phyloP scores from a whole-genome alignment of 2,113 vertebrate species.

The Istiophorus platypterus region DNA sequence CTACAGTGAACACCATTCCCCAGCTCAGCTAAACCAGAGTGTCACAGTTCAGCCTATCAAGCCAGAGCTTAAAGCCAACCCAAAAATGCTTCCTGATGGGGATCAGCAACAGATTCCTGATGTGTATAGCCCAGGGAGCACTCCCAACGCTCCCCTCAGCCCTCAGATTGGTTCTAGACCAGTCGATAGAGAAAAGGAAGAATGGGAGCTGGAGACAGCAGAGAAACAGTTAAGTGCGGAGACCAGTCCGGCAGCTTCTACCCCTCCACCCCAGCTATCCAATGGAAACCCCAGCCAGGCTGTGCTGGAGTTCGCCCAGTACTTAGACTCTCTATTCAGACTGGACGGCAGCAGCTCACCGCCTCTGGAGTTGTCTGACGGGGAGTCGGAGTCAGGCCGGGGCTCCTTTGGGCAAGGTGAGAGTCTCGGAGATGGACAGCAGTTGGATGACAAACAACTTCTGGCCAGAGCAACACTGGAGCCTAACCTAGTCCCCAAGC shows the following conservation, averaged over 20 bases:
- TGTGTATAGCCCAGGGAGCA: constrained; percentile 75
- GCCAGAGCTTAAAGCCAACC: constrained; percentile 50
- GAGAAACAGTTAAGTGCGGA: constrained; percentile 54
- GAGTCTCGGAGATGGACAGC: constrained; percentile 89
- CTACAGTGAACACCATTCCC: constrained; percentile 81
- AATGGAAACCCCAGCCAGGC: constrained; percentile 97
- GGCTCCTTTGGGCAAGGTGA: constrained; percentile 87
- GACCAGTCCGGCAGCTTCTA: constrained; percentile 55
- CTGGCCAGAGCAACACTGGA: constrained; percentile 94
- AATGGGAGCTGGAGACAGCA: constrained; percentile 56
- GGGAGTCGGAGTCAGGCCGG: constrained; percentile 84
- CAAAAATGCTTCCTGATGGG: constrained; percentile 70
- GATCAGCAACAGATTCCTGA: constrained; percentile 70
- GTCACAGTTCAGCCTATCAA: constrained; percentile 70
- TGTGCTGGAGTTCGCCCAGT: constrained; percentile 97
- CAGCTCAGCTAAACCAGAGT: constrained; percentile 75
- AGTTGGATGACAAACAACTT: constrained; percentile 89
- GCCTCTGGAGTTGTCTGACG: constrained; percentile 91
- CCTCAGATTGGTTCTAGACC: constrained; percentile 62
- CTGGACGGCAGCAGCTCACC: constrained; percentile 95
- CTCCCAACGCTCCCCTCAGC: constrained; percentile 73
- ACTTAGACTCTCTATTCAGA: constrained; percentile 98
- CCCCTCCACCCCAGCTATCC: constrained; percentile 82
- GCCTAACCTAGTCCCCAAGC: constrained; percentile 97
- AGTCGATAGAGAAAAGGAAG: constrained; percentile 49